Percentiles rank a stretch among this genome's conserved stretches.
Evolutionary conservation across 1,140 invertebrate species (phyloP).

Genomic region (Chrysoperla carnea): DNA sequence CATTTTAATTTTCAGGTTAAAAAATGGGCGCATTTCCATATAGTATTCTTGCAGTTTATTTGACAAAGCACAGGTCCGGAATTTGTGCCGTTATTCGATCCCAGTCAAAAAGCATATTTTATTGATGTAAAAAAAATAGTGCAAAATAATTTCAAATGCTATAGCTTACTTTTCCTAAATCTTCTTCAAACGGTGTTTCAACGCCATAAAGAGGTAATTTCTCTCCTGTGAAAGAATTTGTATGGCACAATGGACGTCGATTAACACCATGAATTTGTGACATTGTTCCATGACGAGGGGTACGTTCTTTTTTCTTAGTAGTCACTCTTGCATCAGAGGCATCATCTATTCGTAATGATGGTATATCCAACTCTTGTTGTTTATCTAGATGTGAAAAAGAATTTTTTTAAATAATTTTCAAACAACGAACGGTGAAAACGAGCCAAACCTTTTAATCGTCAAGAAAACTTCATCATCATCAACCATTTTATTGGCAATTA

Average conservation of each 20-base stretch:
- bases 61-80: no score
- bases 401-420: conserved; percentile 2
- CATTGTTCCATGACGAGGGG: conserved; percentile 41
- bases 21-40: no score
- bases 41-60: no score
- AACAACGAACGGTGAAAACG: conserved; percentile 11
- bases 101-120: no score
- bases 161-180: conserved; percentile 56
- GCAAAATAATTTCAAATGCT: background rate
- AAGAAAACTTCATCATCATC: conserved; percentile 3
- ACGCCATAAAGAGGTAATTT: conserved; percentile 81
- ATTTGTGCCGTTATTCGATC: no score
- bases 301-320: conserved; percentile 42
- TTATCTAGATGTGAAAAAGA: conserved; percentile 52
- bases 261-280: conserved; percentile 85
- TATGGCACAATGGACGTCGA: conserved; percentile 65
- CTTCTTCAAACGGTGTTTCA: conserved; percentile 74
- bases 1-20: no score
- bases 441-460: conserved; percentile 7
- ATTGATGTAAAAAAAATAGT: no score
- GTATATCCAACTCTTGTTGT: conserved; percentile 88
- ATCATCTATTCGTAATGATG: conserved; percentile 66
- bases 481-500: no score
- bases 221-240: conserved; percentile 81
- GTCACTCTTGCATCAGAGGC: conserved; percentile 29